phyloP scores from a whole-genome alignment of 2,113 vertebrate species.

The Grus americana region DNA sequence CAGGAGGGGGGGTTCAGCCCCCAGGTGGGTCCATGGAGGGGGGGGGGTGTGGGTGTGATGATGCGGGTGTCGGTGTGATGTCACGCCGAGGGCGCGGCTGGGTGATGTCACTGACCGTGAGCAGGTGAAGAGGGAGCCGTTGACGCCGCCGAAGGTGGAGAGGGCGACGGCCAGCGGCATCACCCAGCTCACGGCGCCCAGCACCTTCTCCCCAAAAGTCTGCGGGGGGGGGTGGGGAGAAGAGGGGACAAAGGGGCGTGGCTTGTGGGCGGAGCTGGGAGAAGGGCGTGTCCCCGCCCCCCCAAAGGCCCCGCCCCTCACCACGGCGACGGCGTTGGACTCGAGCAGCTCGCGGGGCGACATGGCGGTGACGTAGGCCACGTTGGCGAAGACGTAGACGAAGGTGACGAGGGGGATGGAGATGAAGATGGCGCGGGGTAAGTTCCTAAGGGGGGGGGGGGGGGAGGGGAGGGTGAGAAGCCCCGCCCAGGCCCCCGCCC shows the following conservation, averaged over 20 bases:
- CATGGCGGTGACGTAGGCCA: slow-evolving; percentile 94
- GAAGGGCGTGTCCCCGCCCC: not conserved
- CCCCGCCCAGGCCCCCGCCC: too few species aligned
- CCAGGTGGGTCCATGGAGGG: too few species aligned
- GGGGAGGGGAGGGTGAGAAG: too few species aligned
- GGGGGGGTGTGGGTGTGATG: too few species aligned
- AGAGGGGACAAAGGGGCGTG: too few species aligned
- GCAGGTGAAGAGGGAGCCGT: not conserved
- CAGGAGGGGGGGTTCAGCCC: too few species aligned
- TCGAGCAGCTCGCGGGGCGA: slow-evolving; percentile 90
- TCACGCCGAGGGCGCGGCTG: too few species aligned
- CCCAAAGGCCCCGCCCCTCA: slow-evolving; percentile 55
- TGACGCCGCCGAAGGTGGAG: not conserved
- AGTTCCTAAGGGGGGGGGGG: slow-evolving; percentile 76
- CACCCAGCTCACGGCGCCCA: slow-evolving; percentile 92
- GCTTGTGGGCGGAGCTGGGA: too few species aligned
- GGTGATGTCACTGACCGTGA: not conserved
- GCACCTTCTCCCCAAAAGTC: slow-evolving; percentile 92
- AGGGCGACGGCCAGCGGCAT: slow-evolving; percentile 75
- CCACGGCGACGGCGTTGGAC: slow-evolving; percentile 94
- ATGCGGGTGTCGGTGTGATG: too few species aligned
- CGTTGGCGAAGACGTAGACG: slow-evolving; percentile 92
- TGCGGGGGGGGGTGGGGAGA: not conserved
- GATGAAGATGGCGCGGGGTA: slow-evolving; percentile 94
- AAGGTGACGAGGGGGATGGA: slow-evolving; percentile 94